Conservation (phyloP, 1,140 invertebrate species). For the Mercenaria mercenaria region DNA sequence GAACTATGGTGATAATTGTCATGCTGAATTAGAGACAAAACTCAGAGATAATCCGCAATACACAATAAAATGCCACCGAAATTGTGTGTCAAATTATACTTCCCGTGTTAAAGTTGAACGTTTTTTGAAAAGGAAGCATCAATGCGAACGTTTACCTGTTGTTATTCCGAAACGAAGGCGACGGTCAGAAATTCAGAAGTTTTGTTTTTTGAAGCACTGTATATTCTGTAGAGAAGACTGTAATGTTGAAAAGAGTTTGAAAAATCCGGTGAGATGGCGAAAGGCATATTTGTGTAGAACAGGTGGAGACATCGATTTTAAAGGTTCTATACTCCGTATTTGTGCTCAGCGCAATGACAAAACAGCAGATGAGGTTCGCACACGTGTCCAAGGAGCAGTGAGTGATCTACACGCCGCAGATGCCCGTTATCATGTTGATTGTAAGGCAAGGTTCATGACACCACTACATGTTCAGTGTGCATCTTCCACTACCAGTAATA, state of each 20-base stretch:
- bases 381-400: conserved; percentile 4
- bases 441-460: conserved; percentile 13
- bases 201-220: neutral
- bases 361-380: neutral
- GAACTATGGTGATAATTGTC: neutral
- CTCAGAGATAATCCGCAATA: neutral
- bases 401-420: conserved; percentile 41
- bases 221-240: conserved; percentile 40
- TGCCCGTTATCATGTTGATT: conserved; percentile 27
- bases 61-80: neutral
- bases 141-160: neutral
- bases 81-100: neutral
- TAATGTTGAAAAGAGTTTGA: neutral
- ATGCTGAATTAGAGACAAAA: no score
- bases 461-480: no score
- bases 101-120: neutral
- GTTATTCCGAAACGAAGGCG: neutral
- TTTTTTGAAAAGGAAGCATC: neutral
- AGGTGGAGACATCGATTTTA: neutral
- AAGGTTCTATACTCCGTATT: neutral
- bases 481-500: no score
- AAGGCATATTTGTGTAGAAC: neutral
- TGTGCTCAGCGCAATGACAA: neutral
- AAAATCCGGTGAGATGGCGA: conserved; percentile 12
- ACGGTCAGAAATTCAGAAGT: neutral